phyloP scores from a whole-genome alignment of 2,113 vertebrate species.

The Greenwoodochromis staneri region DNA sequence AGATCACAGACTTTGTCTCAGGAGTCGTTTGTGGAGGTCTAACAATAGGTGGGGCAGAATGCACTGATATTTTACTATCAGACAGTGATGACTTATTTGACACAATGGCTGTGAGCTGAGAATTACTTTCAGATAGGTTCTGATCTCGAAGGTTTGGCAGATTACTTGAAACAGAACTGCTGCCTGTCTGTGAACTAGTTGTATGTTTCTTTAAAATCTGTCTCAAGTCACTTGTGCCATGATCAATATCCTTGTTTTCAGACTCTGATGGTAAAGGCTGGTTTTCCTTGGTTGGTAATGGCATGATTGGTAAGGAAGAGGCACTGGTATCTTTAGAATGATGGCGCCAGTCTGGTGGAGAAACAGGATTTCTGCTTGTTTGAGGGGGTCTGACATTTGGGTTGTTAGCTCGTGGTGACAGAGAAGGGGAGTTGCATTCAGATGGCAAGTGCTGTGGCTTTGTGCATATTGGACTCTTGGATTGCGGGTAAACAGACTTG shows the following conservation, averaged over 20 bases:
- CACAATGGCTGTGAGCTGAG: slow-evolving; percentile 52
- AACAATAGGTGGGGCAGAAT: slow-evolving; percentile 52
- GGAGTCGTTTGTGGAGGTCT: slow-evolving; percentile 59
- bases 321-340: slow-evolving; percentile 77
- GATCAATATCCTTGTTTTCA: slow-evolving; percentile 78
- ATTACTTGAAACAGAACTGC: slow-evolving; percentile 55
- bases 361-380: slow-evolving; percentile 53
- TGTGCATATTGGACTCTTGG: slow-evolving; percentile 51
- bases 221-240: slow-evolving; percentile 84
- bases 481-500: slow-evolving; percentile 47
- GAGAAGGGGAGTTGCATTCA: slow-evolving; percentile 52
- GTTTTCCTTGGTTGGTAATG: slow-evolving; percentile 53
- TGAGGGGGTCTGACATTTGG: slow-evolving; percentile 70
- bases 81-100: slow-evolving; percentile 65
- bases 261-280: slow-evolving; percentile 73
- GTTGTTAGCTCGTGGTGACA: slow-evolving; percentile 46
- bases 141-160: slow-evolving; percentile 73
- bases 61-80: slow-evolving; percentile 68
- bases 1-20: slow-evolving; percentile 77
- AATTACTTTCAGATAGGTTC: slow-evolving; percentile 50
- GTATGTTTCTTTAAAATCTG: slow-evolving; percentile 95
- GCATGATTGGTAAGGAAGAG: slow-evolving; percentile 69
- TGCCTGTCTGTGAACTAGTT: slow-evolving; percentile 69
- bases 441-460: slow-evolving; percentile 51
- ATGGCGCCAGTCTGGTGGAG: slow-evolving; percentile 80